These are phyloP conservation scores for Pelmatolapia mariae DNA, from an alignment of 2,113 vertebrate species.

Conservation along the genomic window DNA sequence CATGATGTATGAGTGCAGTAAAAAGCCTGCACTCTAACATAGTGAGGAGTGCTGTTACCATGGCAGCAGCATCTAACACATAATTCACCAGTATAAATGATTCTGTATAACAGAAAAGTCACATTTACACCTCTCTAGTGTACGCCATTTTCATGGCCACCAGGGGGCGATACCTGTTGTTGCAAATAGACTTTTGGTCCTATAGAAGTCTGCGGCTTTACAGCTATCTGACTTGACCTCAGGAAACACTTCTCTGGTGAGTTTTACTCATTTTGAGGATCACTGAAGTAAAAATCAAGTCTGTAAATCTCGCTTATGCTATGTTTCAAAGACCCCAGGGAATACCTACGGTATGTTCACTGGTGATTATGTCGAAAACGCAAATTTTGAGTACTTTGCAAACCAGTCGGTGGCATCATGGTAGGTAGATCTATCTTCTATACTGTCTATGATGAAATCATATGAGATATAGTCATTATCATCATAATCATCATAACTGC, in stretches of 20 bases:
- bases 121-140: not conserved
- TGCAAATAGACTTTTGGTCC: not conserved
- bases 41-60: conserved; percentile 34
- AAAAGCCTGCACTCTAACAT: not conserved
- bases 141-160: not conserved
- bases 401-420: not conserved
- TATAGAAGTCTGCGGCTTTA: not conserved
- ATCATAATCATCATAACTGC: not conserved
- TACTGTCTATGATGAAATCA: not conserved
- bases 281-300: not conserved
- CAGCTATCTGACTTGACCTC: not conserved
- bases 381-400: not conserved
- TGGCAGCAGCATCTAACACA: conserved; percentile 33
- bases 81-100: not conserved
- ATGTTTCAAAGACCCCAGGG: not conserved
- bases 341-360: not conserved
- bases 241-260: not conserved
- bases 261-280: not conserved
- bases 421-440: not conserved
- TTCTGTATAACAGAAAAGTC: not conserved
- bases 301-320: not conserved
- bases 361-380: not conserved
- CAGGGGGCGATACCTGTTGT: not conserved
- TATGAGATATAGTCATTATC: not conserved
- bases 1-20: conserved; percentile 28